These are phyloP conservation scores for Zaprionus davidi DNA, from an alignment of 1,140 invertebrate genomes.

Conservation along the genomic window DNA sequence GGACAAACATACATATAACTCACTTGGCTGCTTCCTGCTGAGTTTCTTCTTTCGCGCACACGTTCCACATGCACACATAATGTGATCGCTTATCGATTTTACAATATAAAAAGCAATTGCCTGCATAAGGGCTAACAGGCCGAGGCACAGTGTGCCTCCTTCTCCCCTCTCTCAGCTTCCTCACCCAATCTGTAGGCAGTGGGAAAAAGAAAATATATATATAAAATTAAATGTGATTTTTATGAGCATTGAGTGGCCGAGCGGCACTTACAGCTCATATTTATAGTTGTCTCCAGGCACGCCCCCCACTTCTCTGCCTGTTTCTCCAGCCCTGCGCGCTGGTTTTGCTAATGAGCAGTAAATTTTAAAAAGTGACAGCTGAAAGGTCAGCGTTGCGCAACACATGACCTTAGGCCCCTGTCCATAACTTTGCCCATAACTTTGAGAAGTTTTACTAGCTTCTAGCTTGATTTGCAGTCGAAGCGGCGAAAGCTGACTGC, in stretches of 20 bases:
- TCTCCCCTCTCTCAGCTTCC: no score
- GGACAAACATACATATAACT: slow-evolving; percentile 81
- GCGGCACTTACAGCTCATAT: slow-evolving; percentile 43
- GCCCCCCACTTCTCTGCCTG: background rate
- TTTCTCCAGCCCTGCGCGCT: background rate
- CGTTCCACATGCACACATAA: slow-evolving; percentile 58
- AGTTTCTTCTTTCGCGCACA: slow-evolving; percentile 55
- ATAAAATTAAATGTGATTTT: slow-evolving; percentile 75
- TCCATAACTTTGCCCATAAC: background rate
- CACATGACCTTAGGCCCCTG: background rate
- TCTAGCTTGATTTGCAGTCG: background rate
- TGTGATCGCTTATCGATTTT: slow-evolving; percentile 83
- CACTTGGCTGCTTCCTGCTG: slow-evolving; percentile 68
- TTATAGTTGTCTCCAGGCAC: slow-evolving; percentile 29
- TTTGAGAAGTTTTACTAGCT: background rate
- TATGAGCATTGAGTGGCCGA: slow-evolving; percentile 65
- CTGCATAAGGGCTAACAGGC: slow-evolving; percentile 58
- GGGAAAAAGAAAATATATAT: slow-evolving; percentile 18
- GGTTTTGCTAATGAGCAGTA: slow-evolving; percentile 43
- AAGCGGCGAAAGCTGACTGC: background rate
- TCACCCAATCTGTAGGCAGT: background rate
- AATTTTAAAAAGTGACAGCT: slow-evolving; percentile 40
- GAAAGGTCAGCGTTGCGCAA: slow-evolving; percentile 20
- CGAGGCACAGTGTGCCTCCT: background rate
- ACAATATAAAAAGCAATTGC: slow-evolving; percentile 83